Conservation (phyloP, 2,113 vertebrate species). For the Canis aureus region DNA sequence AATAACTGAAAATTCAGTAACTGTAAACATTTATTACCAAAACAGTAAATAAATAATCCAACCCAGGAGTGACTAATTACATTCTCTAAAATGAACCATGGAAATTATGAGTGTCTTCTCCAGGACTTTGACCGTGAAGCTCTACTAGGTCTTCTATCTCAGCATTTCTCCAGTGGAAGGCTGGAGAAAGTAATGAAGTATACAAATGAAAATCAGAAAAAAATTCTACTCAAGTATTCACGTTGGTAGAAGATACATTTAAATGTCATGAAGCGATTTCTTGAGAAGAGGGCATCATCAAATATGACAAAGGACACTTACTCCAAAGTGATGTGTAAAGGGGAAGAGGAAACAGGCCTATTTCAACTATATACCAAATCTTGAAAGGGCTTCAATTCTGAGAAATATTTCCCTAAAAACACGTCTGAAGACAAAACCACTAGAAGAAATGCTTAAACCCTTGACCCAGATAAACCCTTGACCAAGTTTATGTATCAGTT, state of each 20-base stretch:
- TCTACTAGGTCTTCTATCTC: background rate
- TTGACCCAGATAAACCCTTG: slow-evolving; percentile 27
- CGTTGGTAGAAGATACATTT: background rate
- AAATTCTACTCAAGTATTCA: background rate
- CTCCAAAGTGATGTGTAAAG: background rate
- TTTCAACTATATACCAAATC: background rate
- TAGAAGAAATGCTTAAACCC: slow-evolving; percentile 45
- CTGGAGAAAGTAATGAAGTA: background rate
- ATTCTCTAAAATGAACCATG: slow-evolving; percentile 8
- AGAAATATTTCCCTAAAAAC: slow-evolving; percentile 4
- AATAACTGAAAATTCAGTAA: background rate
- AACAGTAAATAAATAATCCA: slow-evolving; percentile 10
- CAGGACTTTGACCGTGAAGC: background rate
- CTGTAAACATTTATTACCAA: background rate
- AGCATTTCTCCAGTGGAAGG: background rate
- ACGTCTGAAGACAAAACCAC: background rate
- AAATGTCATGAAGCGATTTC: background rate
- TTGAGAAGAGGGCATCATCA: background rate
- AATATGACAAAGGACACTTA: background rate
- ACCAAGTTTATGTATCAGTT: background rate
- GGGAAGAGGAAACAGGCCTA: background rate
- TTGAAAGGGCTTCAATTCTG: slow-evolving; percentile 10
- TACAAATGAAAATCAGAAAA: background rate
- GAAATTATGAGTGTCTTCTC: background rate
- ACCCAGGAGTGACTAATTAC: background rate